Evolutionary conservation across 2,113 vertebrate species (phyloP).

Genomic region (Oryzias woworae): DNA sequence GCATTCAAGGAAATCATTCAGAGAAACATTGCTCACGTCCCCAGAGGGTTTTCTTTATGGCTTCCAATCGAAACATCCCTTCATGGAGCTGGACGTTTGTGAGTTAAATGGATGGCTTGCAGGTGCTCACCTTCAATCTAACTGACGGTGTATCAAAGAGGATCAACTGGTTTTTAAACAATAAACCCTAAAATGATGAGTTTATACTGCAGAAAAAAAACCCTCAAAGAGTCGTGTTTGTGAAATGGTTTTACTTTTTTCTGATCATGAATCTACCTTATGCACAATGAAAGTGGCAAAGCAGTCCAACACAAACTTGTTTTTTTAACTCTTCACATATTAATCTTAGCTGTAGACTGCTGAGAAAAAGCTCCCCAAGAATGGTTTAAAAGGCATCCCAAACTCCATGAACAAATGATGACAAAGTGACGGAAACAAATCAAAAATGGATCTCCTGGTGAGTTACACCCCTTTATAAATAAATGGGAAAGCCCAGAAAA

Average conservation of each 20-base stretch:
- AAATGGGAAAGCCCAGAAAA: no score
- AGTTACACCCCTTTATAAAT: no score
- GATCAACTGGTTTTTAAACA: not conserved
- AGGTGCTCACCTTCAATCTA: not conserved
- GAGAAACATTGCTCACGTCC: not conserved
- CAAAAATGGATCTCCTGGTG: no score
- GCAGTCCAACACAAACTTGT: no score
- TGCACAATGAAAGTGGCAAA: not conserved
- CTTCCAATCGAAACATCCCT: not conserved
- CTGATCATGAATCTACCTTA: not conserved
- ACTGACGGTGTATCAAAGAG: not conserved
- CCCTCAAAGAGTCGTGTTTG: no score
- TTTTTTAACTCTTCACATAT: no score
- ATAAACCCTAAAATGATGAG: not conserved
- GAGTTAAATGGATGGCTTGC: not conserved
- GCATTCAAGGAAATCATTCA: constrained; percentile 9
- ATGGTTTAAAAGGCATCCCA: no score
- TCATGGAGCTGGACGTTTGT: not conserved
- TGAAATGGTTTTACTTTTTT: no score
- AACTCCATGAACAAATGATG: no score
- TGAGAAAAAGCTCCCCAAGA: no score
- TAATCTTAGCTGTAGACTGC: no score
- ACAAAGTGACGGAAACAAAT: no score
- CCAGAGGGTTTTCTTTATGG: not conserved
- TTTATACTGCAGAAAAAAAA: not conserved